phyloP scores from a whole-genome alignment of 2,797 vertebrate species.

The Eulemur albifrons region DNA sequence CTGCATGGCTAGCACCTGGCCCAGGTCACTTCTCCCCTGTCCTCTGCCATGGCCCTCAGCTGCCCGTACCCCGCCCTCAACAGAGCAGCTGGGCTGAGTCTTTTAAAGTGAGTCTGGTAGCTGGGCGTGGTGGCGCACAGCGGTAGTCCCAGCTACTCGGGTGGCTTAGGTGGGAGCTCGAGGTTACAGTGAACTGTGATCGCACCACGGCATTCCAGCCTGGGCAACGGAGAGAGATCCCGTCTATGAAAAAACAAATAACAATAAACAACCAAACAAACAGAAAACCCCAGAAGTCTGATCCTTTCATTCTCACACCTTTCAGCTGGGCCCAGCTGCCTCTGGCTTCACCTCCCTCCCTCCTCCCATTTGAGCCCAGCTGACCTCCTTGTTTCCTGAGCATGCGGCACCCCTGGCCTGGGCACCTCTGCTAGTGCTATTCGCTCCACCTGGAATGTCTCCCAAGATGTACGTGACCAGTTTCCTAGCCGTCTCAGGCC shows the following conservation, averaged over 20 bases:
- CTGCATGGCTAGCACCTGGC: neutral
- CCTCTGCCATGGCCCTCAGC: neutral
- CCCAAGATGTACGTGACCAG: neutral
- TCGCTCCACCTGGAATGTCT: neutral
- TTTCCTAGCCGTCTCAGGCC: neutral
- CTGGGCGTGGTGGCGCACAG: neutral
- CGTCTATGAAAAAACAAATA: neutral
- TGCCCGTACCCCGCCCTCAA: neutral
- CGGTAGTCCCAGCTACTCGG: neutral
- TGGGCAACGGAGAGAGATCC: neutral
- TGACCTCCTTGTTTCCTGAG: neutral
- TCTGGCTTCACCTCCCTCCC: neutral
- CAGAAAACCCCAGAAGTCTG: neutral
- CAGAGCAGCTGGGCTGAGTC: neutral
- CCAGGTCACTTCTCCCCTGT: neutral
- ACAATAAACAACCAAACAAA: neutral
- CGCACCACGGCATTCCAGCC: neutral
- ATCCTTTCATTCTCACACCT: neutral
- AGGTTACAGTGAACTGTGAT: neutral
- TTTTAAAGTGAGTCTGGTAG: neutral
- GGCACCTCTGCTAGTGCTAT: too few relatives aligned
- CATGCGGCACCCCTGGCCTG: neutral
- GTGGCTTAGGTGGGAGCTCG: too few relatives aligned
- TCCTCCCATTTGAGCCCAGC: neutral
- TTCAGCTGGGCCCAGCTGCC: neutral